Evolutionary conservation across 2,888 invertebrate species (phyloP).

Genomic region (Xanthorhoe designata): DNA sequence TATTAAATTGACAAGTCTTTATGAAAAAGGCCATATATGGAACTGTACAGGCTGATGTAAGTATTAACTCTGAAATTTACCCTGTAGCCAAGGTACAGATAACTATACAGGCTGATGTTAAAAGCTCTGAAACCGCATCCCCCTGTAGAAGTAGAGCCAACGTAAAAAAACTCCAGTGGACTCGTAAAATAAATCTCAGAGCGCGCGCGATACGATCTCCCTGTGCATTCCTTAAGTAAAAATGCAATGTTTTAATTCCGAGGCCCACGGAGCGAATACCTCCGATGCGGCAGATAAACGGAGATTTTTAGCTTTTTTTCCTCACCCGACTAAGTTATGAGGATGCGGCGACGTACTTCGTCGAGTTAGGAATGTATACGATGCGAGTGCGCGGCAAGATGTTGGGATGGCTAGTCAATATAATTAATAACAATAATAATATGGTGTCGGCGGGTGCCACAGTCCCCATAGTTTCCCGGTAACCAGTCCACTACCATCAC

Average conservation of each 20-base stretch:
- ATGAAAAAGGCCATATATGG: too few species aligned
- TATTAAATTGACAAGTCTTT: too few species aligned
- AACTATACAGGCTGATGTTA: too few species aligned
- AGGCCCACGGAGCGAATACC: constrained; percentile 55
- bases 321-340: constrained; percentile 58
- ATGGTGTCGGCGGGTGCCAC: too few species aligned
- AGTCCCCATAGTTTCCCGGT: too few species aligned
- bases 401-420: too few species aligned
- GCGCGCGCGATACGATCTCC: constrained; percentile 39
- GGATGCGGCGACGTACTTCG: constrained; percentile 64
- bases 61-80: too few species aligned
- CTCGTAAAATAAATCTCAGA: constrained; percentile 65
- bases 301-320: constrained; percentile 53
- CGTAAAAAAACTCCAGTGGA: constrained; percentile 32
- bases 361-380: constrained; percentile 44
- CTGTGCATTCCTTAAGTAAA: constrained; percentile 56
- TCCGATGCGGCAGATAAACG: constrained; percentile 61
- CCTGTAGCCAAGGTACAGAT: too few species aligned
- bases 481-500: too few species aligned
- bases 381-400: not conserved
- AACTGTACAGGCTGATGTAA: too few species aligned
- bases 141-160: not conserved
- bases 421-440: too few species aligned
- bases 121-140: not conserved
- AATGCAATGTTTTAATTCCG: constrained; percentile 82